Evolutionary conservation across 2,113 vertebrate species (phyloP).

Genomic region (Trogon surrucura): DNA sequence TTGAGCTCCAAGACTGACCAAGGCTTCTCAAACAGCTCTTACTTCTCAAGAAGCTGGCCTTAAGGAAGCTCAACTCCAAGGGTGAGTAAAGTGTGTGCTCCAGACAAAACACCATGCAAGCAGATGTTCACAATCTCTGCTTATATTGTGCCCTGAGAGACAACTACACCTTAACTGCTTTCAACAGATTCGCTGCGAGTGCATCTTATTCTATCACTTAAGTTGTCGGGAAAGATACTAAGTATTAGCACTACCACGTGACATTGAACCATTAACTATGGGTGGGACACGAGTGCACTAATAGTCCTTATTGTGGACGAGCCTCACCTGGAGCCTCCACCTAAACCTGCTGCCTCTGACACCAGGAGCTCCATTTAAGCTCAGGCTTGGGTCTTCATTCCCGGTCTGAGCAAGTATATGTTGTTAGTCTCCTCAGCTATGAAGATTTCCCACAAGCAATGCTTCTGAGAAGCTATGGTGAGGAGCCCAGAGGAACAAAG

Average conservation of each 20-base stretch:
- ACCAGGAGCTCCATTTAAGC: neutral
- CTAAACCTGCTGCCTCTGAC: neutral
- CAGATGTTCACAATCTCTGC: neutral
- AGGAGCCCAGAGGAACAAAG: neutral
- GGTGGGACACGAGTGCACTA: neutral
- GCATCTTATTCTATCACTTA: neutral
- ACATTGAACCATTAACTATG: neutral
- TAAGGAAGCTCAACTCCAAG: neutral
- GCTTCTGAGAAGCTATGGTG: neutral
- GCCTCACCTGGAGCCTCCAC: neutral
- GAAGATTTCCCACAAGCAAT: neutral
- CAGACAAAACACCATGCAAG: neutral
- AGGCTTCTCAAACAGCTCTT: neutral
- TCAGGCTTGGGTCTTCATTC: neutral
- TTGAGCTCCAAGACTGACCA: neutral
- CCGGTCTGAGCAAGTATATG: neutral
- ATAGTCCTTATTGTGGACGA: neutral
- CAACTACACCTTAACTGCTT: neutral
- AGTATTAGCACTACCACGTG: neutral
- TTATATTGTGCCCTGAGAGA: neutral
- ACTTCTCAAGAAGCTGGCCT: neutral
- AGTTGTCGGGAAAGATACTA: neutral
- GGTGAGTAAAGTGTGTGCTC: rapidly evolving
- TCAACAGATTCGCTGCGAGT: neutral
- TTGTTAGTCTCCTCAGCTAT: neutral